These are phyloP conservation scores for Proterorhinus semilunaris DNA, from an alignment of 2,113 vertebrate genomes.

Conservation along the genomic window DNA sequence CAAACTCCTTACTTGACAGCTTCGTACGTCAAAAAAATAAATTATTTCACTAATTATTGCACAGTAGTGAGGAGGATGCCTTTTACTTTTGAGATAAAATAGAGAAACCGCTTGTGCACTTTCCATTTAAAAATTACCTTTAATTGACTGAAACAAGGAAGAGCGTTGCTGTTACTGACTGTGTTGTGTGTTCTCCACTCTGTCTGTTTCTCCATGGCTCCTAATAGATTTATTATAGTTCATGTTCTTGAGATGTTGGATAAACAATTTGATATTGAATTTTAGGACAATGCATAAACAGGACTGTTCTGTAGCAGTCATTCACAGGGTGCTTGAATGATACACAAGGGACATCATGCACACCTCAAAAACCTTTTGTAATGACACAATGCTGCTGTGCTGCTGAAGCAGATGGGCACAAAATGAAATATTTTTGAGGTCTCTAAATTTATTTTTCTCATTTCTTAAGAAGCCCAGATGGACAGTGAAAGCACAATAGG, in stretches of 20 bases:
- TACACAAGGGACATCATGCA: not conserved
- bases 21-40: not conserved
- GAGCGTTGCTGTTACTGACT: not conserved
- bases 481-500: not conserved
- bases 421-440: slow-evolving; percentile 1
- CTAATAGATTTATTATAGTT: not conserved
- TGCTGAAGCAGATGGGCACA: not conserved
- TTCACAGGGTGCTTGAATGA: not conserved
- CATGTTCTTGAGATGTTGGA: not conserved
- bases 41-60: not conserved
- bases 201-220: not conserved
- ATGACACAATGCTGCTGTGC: slow-evolving; percentile 1
- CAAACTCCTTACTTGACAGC: slow-evolving; percentile 2
- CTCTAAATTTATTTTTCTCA: slow-evolving; percentile 21
- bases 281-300: not conserved
- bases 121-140: not conserved
- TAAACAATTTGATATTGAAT: slow-evolving; percentile 12
- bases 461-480: slow-evolving; percentile 1
- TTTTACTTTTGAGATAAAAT: not conserved
- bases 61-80: not conserved
- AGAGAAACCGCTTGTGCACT: not conserved
- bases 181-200: not conserved
- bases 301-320: not conserved
- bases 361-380: slow-evolving; percentile 1
- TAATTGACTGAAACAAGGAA: not conserved